Evolutionary conservation across 2,113 vertebrate species (phyloP), one percentile per base, ranked within the genome.

Genomic region (Corythoichthys haematopterus): DNA sequence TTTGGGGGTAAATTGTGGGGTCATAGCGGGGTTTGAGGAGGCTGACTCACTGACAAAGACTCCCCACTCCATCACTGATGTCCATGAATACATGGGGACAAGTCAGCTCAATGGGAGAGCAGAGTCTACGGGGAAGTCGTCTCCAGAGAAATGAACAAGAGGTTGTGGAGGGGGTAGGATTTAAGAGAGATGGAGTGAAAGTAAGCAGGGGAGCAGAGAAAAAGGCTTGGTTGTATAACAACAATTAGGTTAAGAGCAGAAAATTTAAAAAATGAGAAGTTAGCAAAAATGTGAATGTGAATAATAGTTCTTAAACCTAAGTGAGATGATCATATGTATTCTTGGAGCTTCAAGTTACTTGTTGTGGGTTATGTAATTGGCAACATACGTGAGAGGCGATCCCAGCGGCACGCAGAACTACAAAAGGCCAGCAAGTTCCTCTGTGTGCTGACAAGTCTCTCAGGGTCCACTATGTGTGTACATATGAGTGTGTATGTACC

Each of bases 81-180:
- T 88, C 91, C 85, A 93, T 94, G 94, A 95, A 94, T 95, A 91
- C 91, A 93, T 91, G 89, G 80, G 88, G 92, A 88, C 93, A 92
- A 81, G 86, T 87, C 68, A 83, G 75, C 77, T 90, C 84, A 90
- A 91, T 90, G 73, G 80, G 80, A 86, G 83, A 77, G 78, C 81
- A 86, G 82, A 85, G 88, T 82, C 86, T 65, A 35, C 68, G 78
- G 79, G 79, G 80, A 64, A 81, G 79, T 85, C 46, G 78, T 81
- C 81, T 84, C 81, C 33, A 15, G 60, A 35, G 66, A 71, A 70
- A 55, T 43, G 53, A 63, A n/a, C 77, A 81, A 80, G 84, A 48
- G 70, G 57, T 69, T 13, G 78, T 80, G 79, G 83, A 47, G 70
- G 61, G 72, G 73, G 70, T 65, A 48, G 65, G 83, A 71, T 80